Percentiles rank a stretch among this genome's conserved stretches.
Conservation (phyloP, 2,113 vertebrate species). For the Micronycteris hirsuta region DNA sequence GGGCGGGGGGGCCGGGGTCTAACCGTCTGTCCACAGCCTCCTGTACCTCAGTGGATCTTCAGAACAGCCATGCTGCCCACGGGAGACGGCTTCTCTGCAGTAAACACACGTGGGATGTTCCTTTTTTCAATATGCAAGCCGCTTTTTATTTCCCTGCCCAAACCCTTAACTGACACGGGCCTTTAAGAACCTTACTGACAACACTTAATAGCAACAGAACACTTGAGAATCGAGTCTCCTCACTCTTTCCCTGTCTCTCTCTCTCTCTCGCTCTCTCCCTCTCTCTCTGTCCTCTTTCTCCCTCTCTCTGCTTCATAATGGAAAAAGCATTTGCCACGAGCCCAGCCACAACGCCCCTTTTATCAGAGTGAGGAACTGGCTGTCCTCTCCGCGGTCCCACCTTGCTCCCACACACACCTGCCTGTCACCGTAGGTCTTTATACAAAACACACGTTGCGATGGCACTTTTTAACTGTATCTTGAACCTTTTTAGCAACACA, state of each 20-base stretch:
- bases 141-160: slow-evolving; percentile 81
- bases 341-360: slow-evolving; percentile 87
- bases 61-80: slow-evolving; percentile 85
- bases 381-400: slow-evolving; percentile 63
- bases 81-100: slow-evolving; percentile 82
- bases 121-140: slow-evolving; percentile 83
- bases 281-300: background rate
- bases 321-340: slow-evolving; percentile 87
- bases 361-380: slow-evolving; percentile 71
- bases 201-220: slow-evolving; percentile 82
- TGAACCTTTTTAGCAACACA: slow-evolving; percentile 77
- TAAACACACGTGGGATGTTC: slow-evolving; percentile 78
- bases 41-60: slow-evolving; percentile 90
- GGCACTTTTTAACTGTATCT: slow-evolving; percentile 77
- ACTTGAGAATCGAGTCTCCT: slow-evolving; percentile 78
- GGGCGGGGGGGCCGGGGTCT: slow-evolving; percentile 28
- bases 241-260: background rate
- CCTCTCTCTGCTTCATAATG: slow-evolving; percentile 76
- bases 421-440: slow-evolving; percentile 78
- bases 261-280: background rate
- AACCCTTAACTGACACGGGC: slow-evolving; percentile 81
- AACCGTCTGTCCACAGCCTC: slow-evolving; percentile 83
- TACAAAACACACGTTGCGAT: slow-evolving; percentile 53
- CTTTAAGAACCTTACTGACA: slow-evolving; percentile 82
- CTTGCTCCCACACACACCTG: slow-evolving; percentile 76